phyloP scores from a whole-genome alignment of 2,113 vertebrate genomes.

The Lagenorhynchus albirostris region DNA sequence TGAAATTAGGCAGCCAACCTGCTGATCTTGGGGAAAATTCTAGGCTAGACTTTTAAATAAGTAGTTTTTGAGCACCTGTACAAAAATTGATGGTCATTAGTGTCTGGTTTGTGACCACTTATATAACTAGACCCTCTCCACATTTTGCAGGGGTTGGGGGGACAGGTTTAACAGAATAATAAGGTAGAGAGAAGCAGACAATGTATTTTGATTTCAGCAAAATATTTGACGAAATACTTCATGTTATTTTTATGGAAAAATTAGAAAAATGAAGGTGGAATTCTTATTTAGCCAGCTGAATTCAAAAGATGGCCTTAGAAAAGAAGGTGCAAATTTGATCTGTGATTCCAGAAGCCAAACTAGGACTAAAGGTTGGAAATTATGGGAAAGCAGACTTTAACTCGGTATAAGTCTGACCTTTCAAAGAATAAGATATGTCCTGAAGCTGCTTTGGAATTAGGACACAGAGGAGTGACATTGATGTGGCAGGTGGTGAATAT shows the following conservation, averaged over 20 bases:
- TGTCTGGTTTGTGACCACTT: neutral
- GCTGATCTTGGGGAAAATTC: neutral
- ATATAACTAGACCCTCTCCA: neutral
- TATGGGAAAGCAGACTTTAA: conserved; percentile 15
- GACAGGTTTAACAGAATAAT: neutral
- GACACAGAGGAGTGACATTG: conserved; percentile 43
- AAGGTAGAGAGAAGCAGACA: neutral
- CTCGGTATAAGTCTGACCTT: neutral
- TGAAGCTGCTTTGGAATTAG: conserved; percentile 60
- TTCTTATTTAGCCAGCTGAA: neutral
- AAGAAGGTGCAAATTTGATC: neutral
- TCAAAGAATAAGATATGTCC: conserved; percentile 39
- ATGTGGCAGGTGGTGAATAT: conserved; percentile 59
- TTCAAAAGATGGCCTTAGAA: neutral
- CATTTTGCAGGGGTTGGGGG: neutral
- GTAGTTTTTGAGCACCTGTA: neutral
- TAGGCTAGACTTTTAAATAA: neutral
- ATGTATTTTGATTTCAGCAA: neutral
- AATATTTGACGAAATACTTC: neutral
- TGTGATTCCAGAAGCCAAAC: conserved; percentile 28
- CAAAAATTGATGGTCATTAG: neutral
- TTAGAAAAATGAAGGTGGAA: conserved; percentile 2
- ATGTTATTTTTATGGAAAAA: neutral
- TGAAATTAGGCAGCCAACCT: neutral
- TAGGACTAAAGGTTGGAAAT: neutral